Evolutionary conservation across 2,797 vertebrate genomes (phyloP).

Genomic region (Sebastes diaconus): DNA sequence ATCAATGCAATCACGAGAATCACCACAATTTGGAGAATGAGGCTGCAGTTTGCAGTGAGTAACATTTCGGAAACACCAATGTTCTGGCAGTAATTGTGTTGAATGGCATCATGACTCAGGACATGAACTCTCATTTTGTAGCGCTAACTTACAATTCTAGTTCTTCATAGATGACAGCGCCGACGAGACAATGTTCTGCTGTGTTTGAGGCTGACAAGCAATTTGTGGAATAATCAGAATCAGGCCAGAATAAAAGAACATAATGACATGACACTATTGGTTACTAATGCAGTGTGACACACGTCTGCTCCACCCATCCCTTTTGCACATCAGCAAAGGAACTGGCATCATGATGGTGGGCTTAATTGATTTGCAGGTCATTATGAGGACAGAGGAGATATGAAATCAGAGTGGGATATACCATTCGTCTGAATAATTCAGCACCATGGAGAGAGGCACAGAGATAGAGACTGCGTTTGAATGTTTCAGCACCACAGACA

Average conservation of each 20-base stretch:
- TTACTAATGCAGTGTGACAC: neutral
- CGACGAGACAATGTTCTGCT: neutral
- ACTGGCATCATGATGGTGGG: neutral
- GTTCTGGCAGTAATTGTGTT: neutral
- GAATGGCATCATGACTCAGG: neutral
- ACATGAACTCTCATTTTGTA: neutral
- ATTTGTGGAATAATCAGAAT: neutral
- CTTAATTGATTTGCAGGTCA: neutral
- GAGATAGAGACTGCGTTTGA: neutral
- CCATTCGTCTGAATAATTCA: neutral
- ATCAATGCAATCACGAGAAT: neutral
- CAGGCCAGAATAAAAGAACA: neutral
- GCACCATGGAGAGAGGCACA: constrained; percentile 34
- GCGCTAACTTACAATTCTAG: neutral
- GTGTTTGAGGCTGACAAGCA: neutral
- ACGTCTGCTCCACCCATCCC: neutral
- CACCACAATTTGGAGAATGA: neutral
- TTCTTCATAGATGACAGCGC: neutral
- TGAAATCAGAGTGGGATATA: neutral
- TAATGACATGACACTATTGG: neutral
- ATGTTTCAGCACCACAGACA: constrained; percentile 67
- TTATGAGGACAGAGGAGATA: neutral
- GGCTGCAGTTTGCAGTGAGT: too few relatives aligned
- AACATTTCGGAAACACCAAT: neutral
- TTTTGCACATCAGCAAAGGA: neutral